Evolutionary conservation across 2,797 vertebrate species (phyloP), one percentile per base, ranked within the genome.

Genomic region (Gobio occitaniae): DNA sequence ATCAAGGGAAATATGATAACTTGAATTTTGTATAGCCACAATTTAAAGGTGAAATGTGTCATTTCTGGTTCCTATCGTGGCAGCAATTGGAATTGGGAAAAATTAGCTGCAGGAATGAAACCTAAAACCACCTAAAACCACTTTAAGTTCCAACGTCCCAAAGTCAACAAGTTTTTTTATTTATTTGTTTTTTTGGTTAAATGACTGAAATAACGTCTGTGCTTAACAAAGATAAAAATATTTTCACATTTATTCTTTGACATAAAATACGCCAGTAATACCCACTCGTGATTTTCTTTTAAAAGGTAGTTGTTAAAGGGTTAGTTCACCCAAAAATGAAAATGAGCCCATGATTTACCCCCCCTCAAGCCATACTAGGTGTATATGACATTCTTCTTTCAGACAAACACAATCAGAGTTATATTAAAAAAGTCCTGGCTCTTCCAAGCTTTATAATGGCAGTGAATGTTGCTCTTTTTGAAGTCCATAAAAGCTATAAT

Each of bases 41-140:
- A 32, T 61, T 61, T 25, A 78, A 70, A 61, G 52, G 41, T 78
- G 56, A 71, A 84, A 29, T 78, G 76, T 71, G 52, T 48, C 15
- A 54, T 76, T 75, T 76, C 8, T 66, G 29, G 13, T 9, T 9
- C 29, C 13, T 21, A 13, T 6, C 59, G 36, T n/a, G 38, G 11
- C 10, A 32, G 16, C 3, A 52, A 36, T 2, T 70, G 52, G 13
- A 81, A 56, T 63, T 78, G 56, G 17, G 36, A 56, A 59, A 32
- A 59, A 48, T 15, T 11, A 15, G 74, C 17, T 8, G 17, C 17
- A 54, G 50, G 4, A 75, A 7, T 21, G 19, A 54, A 25, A n/a
- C 19, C 10, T 44, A 70, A n/a, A 70, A 12, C 11, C 66, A 41
- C n/a, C n/a, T n/a, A n/a, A n/a, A n/a, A n/a, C n/a, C 8, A 52